Evolutionary conservation across 2,888 invertebrate genomes (phyloP).

Genomic region (Pollenia amentaria): DNA sequence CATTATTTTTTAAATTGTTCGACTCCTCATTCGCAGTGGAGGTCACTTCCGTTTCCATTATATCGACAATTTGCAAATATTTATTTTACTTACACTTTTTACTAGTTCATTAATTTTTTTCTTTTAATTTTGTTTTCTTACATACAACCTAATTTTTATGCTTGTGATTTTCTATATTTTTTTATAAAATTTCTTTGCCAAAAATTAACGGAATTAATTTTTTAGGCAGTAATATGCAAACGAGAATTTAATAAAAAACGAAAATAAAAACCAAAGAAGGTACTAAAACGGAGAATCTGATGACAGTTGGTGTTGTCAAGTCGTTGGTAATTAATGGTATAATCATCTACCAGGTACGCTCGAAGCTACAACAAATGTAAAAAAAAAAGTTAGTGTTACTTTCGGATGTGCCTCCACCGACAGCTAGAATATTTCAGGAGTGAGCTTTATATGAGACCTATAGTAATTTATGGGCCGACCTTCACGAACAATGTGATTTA

Average conservation of each 20-base stretch:
- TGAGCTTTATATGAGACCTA: too few relatives aligned
- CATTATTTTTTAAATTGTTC: slow-evolving; percentile 44
- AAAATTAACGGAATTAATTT: slow-evolving; percentile 76
- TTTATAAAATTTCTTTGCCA: slow-evolving; percentile 60
- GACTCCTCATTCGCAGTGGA: slow-evolving; percentile 49
- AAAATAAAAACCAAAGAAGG: slow-evolving; percentile 34
- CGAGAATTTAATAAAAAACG: slow-evolving; percentile 67
- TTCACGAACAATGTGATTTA: too few relatives aligned
- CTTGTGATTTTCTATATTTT: slow-evolving; percentile 39
- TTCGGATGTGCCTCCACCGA: too few relatives aligned
- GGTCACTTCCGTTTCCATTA: slow-evolving; percentile 71
- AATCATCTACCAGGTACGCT: too few relatives aligned
- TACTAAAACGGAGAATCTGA: slow-evolving; percentile 32
- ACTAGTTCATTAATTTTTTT: neutral
- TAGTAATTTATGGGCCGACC: too few relatives aligned
- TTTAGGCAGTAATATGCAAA: slow-evolving; percentile 66
- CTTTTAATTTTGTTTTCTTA: neutral
- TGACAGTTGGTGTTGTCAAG: slow-evolving; percentile 52
- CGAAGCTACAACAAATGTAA: too few relatives aligned
- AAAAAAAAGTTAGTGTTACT: too few relatives aligned
- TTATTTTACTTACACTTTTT: slow-evolving; percentile 22
- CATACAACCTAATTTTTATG: slow-evolving; percentile 21
- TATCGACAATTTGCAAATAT: slow-evolving; percentile 61
- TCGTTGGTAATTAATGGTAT: neutral
- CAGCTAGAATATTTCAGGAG: too few relatives aligned